phyloP scores from a whole-genome alignment of 37 sponge, comb jelly and placozoan genomes.

The Theonella swinhoei region DNA sequence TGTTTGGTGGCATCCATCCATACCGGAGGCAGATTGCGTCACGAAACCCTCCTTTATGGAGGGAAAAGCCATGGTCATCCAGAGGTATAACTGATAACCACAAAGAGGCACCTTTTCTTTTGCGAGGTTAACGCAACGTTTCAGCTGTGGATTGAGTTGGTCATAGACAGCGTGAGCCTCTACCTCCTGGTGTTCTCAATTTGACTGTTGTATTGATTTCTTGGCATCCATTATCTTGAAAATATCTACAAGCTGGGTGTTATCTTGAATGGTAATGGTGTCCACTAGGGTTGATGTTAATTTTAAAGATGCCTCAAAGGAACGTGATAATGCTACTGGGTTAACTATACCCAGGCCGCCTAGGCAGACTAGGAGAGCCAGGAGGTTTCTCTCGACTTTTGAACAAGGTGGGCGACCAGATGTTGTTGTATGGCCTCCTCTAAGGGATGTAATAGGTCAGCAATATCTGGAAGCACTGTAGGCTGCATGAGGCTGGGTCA shows the following conservation, averaged over 20 bases:
- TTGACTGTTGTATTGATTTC: constrained; percentile 1
- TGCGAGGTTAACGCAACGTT: constrained; percentile 41
- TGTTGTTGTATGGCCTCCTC: constrained; percentile 28
- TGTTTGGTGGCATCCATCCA: no score
- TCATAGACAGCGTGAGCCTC: background rate
- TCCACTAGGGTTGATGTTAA: constrained; percentile 41
- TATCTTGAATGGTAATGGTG: background rate
- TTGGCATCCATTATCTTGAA: background rate
- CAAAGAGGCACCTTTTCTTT: constrained; percentile 23
- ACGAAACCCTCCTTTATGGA: no score
- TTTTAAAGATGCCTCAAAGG: constrained; percentile 29
- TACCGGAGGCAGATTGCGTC: no score
- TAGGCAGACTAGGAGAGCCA: constrained; percentile 47
- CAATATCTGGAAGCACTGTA: constrained; percentile 29
- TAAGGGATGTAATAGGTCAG: constrained; percentile 36
- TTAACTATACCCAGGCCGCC: no score
- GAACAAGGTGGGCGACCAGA: constrained; percentile 45
- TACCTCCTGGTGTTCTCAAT: constrained; percentile 2
- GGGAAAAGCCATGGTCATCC: constrained; percentile 12
- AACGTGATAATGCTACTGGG: no score
- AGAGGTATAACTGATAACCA: constrained; percentile 25
- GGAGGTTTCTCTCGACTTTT: constrained; percentile 23
- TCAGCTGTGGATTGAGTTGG: constrained; percentile 9
- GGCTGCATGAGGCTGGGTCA: no score
- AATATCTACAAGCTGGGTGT: background rate